phyloP scores from a whole-genome alignment of 2,113 vertebrate species.

The Cryptomyrus ogoouensis region DNA sequence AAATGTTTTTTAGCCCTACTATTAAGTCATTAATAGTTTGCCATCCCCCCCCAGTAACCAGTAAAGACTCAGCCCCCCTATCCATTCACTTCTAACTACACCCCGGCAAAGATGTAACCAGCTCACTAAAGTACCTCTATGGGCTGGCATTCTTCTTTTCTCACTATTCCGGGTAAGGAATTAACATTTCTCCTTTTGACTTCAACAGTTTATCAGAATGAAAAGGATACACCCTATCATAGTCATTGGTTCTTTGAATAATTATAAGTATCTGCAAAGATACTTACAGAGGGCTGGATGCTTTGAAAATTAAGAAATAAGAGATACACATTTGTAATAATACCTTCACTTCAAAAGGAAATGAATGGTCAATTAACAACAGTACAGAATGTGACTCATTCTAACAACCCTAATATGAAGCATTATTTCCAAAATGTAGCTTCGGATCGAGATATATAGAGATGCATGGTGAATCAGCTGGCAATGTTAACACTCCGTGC shows the following conservation, averaged over 20 bases:
- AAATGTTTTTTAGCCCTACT: background rate
- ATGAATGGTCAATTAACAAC: background rate
- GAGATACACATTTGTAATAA: background rate
- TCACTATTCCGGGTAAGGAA: background rate
- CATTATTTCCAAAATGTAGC: background rate
- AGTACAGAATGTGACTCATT: background rate
- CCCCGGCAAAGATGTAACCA: background rate
- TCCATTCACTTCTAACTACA: background rate
- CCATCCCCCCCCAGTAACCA: too few relatives aligned
- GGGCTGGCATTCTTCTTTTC: background rate
- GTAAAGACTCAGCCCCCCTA: background rate
- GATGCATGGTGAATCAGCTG: background rate
- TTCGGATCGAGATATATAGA: background rate
- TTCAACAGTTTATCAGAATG: background rate
- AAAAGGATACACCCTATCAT: background rate
- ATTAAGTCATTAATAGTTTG: background rate
- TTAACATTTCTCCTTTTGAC: background rate
- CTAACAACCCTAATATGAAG: background rate
- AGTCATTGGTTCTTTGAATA: background rate
- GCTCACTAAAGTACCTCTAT: background rate
- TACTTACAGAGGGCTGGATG: background rate
- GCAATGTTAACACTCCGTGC: background rate
- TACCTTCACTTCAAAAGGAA: background rate
- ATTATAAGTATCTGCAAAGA: background rate
- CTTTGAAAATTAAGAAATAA: background rate